Conservation (phyloP, 2,888 invertebrate genomes). For the Phrixothrix hirtus region DNA sequence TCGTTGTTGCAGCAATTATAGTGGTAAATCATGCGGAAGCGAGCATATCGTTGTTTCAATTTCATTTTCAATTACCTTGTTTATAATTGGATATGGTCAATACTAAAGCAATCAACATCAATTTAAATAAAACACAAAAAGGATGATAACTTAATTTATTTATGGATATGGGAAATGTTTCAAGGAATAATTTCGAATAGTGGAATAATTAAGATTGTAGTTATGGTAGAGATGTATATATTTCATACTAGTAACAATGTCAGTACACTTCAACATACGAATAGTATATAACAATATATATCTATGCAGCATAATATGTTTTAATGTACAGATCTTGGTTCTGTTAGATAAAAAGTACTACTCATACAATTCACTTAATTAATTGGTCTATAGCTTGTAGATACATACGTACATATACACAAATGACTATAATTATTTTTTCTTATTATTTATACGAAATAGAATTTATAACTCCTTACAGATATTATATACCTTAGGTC, state of each 20-base stretch:
- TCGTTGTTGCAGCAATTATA: no score
- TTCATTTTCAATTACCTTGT: no score
- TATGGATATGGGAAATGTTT: no score
- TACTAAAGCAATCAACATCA: no score
- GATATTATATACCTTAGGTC: slow-evolving; percentile 32
- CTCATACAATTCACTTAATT: slow-evolving; percentile 12
- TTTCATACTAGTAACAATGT: slow-evolving; percentile 40
- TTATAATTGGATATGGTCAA: no score
- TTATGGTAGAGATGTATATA: no score
- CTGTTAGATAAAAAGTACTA: slow-evolving; percentile 21
- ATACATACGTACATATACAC: slow-evolving; percentile 15
- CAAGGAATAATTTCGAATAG: no score
- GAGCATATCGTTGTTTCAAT: no score
- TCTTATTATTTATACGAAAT: slow-evolving; percentile 10
- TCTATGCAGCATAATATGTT: slow-evolving; percentile 15
- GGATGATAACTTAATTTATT: no score
- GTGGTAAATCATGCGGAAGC: no score
- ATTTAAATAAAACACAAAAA: no score
- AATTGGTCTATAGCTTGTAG: slow-evolving; percentile 20
- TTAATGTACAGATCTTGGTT: slow-evolving; percentile 23
- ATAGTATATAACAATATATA: slow-evolving; percentile 33
- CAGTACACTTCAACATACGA: slow-evolving; percentile 43
- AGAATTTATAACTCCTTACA: slow-evolving; percentile 24
- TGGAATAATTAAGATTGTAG: no score
- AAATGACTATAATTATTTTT: slow-evolving; percentile 4